Percentiles rank a stretch among this genome's conserved stretches.
Evolutionary conservation across 2,888 invertebrate species (phyloP).

Genomic region (Drosophila phalerata): DNA sequence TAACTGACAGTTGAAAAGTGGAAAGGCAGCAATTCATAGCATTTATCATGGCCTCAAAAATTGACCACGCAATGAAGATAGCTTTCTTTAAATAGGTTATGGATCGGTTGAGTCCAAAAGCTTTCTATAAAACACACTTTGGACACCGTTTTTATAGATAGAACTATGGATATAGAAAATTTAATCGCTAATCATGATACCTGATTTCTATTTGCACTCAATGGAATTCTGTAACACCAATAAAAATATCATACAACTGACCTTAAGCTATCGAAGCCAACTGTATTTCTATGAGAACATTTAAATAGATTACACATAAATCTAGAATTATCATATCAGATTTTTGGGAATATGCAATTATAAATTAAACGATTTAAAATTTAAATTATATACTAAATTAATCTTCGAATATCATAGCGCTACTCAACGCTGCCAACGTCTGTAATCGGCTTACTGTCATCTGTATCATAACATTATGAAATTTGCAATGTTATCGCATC

Average conservation of each 20-base stretch:
- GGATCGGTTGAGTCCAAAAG: neutral
- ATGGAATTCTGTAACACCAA: too few relatives aligned
- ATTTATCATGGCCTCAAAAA: constrained; percentile 12
- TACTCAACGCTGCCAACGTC: neutral
- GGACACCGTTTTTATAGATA: too few relatives aligned
- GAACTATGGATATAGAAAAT: too few relatives aligned
- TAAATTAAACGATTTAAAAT: neutral
- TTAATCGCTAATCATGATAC: too few relatives aligned
- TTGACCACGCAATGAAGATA: neutral
- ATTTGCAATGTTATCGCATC: constrained; percentile 20
- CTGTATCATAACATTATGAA: constrained; percentile 2
- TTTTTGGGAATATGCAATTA: too few relatives aligned
- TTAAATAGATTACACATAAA: too few relatives aligned
- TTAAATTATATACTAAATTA: neutral
- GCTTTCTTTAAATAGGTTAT: neutral
- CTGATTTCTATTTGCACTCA: too few relatives aligned
- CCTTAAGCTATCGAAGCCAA: too few relatives aligned
- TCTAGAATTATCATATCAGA: too few relatives aligned
- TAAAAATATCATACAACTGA: too few relatives aligned
- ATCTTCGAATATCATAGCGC: neutral
- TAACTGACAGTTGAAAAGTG: constrained; percentile 32
- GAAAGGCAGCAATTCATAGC: neutral
- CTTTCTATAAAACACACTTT: too few relatives aligned
- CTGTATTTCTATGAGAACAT: too few relatives aligned
- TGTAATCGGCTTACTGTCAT: neutral